Percentiles rank a stretch among this genome's conserved stretches.
Evolutionary conservation across 2,797 vertebrate species (phyloP).

Genomic region (Onychomys torridus): DNA sequence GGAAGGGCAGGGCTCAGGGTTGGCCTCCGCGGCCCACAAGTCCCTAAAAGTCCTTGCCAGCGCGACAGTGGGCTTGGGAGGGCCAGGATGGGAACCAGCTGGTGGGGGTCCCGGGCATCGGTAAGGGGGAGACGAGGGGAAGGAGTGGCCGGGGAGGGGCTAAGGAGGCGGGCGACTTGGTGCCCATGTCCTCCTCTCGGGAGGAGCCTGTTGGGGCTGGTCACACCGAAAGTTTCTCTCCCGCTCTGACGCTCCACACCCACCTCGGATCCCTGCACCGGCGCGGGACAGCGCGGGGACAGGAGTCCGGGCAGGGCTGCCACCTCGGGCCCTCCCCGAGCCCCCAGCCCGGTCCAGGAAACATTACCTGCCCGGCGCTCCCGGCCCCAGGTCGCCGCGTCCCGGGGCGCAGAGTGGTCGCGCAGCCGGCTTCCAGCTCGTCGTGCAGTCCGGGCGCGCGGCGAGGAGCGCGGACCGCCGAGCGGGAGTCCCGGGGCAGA

Average conservation of each 20-base stretch:
- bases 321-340: not conserved
- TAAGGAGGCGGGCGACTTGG: not conserved
- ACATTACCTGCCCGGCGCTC: conserved; percentile 82
- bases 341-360: conserved; percentile 40
- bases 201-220: conserved; percentile 47
- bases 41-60: conserved; percentile 15
- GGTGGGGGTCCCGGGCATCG: accelerated
- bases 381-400: conserved; percentile 69
- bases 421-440: not conserved
- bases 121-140: accelerated
- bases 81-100: not conserved
- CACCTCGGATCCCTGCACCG: conserved; percentile 36
- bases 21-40: conserved; percentile 40
- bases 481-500: not conserved
- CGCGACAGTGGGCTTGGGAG: too few species aligned
- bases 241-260: conserved; percentile 45
- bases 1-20: conserved; percentile 27
- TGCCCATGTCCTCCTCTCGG: not conserved
- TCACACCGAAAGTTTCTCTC: conserved; percentile 77
- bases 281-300: not conserved
- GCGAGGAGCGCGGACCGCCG: not conserved
- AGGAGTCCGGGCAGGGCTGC: not conserved
- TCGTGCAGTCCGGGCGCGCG: not conserved
- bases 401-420: conserved; percentile 35
- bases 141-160: not conserved